Conservation (phyloP, 2,888 invertebrate genomes). For the Pinctada fucata region DNA sequence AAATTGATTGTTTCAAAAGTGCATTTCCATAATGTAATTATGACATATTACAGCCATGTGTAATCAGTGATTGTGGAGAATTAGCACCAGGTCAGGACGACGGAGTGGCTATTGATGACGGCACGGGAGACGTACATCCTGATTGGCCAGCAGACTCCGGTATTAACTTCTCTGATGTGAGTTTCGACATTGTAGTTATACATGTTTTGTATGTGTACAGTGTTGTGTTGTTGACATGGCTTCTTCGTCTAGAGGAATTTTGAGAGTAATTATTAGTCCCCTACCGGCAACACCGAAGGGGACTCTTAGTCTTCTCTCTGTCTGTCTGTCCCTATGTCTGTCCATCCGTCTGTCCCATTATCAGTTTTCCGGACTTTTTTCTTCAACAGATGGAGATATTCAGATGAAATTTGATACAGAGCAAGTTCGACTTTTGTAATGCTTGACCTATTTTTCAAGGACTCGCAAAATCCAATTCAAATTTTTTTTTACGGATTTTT, state of each 20-base stretch:
- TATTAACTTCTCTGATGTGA: slow-evolving; percentile 61
- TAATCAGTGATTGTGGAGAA: slow-evolving; percentile 87
- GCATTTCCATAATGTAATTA: not conserved
- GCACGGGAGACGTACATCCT: slow-evolving; percentile 84
- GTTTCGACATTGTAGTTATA: not conserved
- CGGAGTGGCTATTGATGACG: slow-evolving; percentile 84
- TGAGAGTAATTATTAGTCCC: not conserved
- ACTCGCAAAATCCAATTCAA: too few relatives aligned
- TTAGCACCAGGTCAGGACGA: slow-evolving; percentile 81
- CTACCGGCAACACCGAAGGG: too few relatives aligned
- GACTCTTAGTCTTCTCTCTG: too few relatives aligned
- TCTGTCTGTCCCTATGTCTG: too few relatives aligned
- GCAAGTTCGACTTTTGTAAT: too few relatives aligned
- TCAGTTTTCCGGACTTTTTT: too few relatives aligned
- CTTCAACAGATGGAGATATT: too few relatives aligned
- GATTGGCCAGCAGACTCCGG: slow-evolving; percentile 88
- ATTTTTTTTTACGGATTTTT: too few relatives aligned
- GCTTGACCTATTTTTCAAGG: too few relatives aligned
- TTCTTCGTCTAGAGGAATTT: not conserved
- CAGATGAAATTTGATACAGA: too few relatives aligned
- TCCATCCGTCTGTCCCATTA: too few relatives aligned
- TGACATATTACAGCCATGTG: slow-evolving; percentile 80
- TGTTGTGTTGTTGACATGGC: slow-evolving; percentile 6
- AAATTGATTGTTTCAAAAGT: not conserved
- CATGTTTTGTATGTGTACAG: too few relatives aligned